A percentile compares a stretch with the other conserved stretches of the same genome.
Conservation (phyloP, 2,113 vertebrate genomes). For the Calonectris borealis region DNA sequence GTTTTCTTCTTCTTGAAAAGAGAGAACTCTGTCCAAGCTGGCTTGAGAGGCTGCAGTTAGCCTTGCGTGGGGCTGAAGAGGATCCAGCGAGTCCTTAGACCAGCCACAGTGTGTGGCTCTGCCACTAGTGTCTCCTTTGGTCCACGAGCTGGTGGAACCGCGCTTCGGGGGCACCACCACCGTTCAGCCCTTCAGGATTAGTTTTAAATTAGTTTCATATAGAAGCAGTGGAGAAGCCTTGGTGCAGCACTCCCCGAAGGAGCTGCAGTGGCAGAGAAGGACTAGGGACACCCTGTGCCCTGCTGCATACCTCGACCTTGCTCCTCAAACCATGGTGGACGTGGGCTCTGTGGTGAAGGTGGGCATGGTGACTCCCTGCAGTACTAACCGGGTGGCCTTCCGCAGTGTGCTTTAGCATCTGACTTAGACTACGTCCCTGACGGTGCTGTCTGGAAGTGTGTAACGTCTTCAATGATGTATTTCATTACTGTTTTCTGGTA, state of each 20-base stretch:
- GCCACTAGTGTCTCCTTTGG: background rate
- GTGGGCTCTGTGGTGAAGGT: background rate
- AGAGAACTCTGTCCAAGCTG: background rate
- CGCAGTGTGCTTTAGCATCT: background rate
- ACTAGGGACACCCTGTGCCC: fast-evolving
- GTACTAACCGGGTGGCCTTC: background rate
- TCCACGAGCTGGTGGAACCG: fast-evolving
- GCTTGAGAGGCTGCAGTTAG: background rate
- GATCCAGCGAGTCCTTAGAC: background rate
- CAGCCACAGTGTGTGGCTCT: background rate
- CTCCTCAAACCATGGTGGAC: fast-evolving
- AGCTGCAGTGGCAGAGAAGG: background rate
- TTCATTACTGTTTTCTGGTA: background rate
- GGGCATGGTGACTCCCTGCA: background rate
- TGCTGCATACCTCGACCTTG: fast-evolving
- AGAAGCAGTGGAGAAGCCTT: background rate
- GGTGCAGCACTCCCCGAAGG: background rate
- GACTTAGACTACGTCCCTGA: background rate
- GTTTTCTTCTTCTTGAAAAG: background rate
- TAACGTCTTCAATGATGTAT: background rate
- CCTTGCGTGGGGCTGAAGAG: fast-evolving
- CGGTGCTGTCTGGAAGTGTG: background rate
- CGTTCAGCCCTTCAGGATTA: background rate
- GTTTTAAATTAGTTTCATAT: background rate
- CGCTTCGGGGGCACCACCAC: no score